Evolutionary conservation across 92 coral and sea anemone genomes (phyloP), one percentile per base, ranked within the genome.

Genomic region (Hydrozoanthus gracilis): DNA sequence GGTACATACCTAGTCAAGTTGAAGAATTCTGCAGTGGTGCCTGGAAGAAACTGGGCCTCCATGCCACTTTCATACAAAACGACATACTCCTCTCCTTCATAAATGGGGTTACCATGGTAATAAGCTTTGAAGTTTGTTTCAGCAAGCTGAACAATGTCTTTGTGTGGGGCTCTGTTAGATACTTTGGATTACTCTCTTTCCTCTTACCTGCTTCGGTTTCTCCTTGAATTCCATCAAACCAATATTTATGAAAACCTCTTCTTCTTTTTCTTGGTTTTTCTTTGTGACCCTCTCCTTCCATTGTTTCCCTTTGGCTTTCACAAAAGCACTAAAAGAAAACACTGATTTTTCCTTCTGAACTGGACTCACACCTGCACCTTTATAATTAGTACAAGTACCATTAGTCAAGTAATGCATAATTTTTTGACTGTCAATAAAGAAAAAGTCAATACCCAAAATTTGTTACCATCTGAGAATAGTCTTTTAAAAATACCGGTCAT

Each of bases 1-100:
- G 79, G 78, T 88, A 93, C 61, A n/a, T n/a, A n/a, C n/a, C 90
- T 84, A 56, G 35, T 78, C 35, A 90, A 83, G 73, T 35, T 88
- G 88, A 93, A 93, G 54, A 88, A 86, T 66, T 90, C 90, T n/a
- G n/a, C n/a, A 35, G 69, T 83, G 35, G 92, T 64, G 44, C 90
- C 92, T 15, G 91, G 92, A 56, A 85, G 82, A 76, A 90, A 92
- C 68, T 71, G 86, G 78, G 95, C 93, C 73, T 90, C 82, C 46
- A 73, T 90, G 27, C 93, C 88, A 82, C 86, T 66, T 67, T 93
- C 93, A 87, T 39, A 93, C 46, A 90, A 77, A 65, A 90, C 77
- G 65, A 47, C 49, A 55, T 93, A 88, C 69, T 80, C 88, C 60
- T 88, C 90, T 46, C 88, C 91, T 66, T 92, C 93, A 58, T 48